Base-by-base conservation (phyloP, 2,888 invertebrate species). In the Rhyacophila evoluta region DNA sequence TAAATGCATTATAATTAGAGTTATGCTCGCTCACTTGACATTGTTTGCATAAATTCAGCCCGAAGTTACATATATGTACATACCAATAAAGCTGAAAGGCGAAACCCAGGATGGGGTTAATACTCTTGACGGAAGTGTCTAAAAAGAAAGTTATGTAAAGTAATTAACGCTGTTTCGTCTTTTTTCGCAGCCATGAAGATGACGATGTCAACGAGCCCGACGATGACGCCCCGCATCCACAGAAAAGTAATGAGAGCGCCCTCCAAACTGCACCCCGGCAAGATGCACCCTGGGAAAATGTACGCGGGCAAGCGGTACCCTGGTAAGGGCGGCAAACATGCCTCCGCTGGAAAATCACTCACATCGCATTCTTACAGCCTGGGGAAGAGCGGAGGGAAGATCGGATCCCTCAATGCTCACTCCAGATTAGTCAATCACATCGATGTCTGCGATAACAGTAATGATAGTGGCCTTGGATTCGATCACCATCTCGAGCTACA, bases 381-480 rank as follows among this genome's bases (percentile, higher is more conserved):
- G 19, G 55, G 55, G 15, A 55, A 55, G 55, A 19, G 55, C 25
- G 55, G 75, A 6, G 89, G 88, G 82, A 89, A 89, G 84, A 86
- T 89, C 85, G 87, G 87, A 81, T 29, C 69, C 12, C 36, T 12
- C 28, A 33, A 39, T 10, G 39, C 72, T 4, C 75, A 67, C 67
- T 55, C 55, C 25, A 33, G 69, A 12, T 55, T 55, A 19, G 55
- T 55, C 8, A 55, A 55, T 55, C 55, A 55, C 11, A 84, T 85
- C 81, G 83, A 80, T 72, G 83, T 90, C 41, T 95, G 95, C 86
- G 96, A 96, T 86, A 96, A 95, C 88, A 96, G 96, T 82, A 96
- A 95, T 89, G 97, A 97, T 88, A 96, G 96, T 83, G 96, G 96
- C 33, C 91, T 96, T 83, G 96, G 96, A 79, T 94, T 94, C 83